A percentile compares a stretch with the other conserved stretches of the same genome.
Conservation (phyloP, 1,140 invertebrate species). For the Aphelenchoides besseyi region DNA sequence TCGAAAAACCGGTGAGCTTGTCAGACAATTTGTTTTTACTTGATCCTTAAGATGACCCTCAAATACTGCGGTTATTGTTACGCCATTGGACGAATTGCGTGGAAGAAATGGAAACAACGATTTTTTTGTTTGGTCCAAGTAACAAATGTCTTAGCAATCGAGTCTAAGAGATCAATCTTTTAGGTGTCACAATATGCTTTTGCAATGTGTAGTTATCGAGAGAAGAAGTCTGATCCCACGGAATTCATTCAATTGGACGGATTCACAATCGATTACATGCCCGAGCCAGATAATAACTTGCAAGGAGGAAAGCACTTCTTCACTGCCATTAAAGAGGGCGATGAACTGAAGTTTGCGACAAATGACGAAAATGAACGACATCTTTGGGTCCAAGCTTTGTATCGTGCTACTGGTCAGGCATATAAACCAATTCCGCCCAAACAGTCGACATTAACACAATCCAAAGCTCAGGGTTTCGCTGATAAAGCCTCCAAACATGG, state of each 20-base stretch:
- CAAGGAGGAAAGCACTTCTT: constrained; percentile 87
- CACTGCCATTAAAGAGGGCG: constrained; percentile 95
- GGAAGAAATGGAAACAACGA: constrained; percentile 99
- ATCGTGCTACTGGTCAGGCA: constrained; percentile 94
- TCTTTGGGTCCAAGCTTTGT: constrained; percentile 94
- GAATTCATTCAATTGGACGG: constrained; percentile 99
- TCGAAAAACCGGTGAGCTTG: constrained; percentile 96
- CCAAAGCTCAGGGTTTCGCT: constrained; percentile 65
- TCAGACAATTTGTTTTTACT: constrained; percentile 64
- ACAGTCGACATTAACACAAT: constrained; percentile 62
- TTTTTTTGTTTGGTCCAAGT: constrained; percentile 95
- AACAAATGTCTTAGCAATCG: neutral
- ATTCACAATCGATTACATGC: constrained; percentile 96
- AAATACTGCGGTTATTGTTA: constrained; percentile 93
- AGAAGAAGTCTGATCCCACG: constrained; percentile 96
- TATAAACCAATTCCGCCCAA: constrained; percentile 91
- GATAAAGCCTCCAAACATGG: constrained; percentile 94
- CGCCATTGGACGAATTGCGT: constrained; percentile 90
- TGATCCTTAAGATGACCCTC: no score
- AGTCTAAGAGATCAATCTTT: neutral
- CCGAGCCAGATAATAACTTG: constrained; percentile 79
- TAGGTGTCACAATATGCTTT: constrained; percentile 96
- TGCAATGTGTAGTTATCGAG: constrained; percentile 98
- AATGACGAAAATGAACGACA: constrained; percentile 97
- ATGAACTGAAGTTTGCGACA: constrained; percentile 90